phyloP scores from a whole-genome alignment of 35 echinoderm and acorn worm genomes.

The Eucidaris tribuloides region DNA sequence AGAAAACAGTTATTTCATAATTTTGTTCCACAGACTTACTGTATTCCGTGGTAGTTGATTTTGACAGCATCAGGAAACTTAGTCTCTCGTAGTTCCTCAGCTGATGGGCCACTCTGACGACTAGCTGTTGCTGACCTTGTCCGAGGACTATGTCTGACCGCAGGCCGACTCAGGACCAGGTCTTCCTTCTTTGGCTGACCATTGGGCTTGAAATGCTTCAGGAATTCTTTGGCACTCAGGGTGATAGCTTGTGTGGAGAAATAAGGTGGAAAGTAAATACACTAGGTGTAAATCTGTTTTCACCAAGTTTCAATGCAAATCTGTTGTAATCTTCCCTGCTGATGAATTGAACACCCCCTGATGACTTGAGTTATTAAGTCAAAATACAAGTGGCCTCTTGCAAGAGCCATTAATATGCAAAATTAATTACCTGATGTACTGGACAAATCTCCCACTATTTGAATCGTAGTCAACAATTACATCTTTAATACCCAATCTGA shows the following conservation, averaged over 20 bases:
- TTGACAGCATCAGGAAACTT: neutral
- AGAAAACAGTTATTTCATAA: too few relatives aligned
- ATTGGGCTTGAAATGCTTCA: constrained; percentile 46
- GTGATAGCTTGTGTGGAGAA: constrained; percentile 19
- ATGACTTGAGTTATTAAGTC: neutral
- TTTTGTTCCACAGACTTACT: too few relatives aligned
- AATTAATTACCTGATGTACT: neutral
- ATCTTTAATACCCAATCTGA: neutral
- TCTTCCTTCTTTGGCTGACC: constrained; percentile 33
- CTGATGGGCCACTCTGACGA: neutral
- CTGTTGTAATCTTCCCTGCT: neutral
- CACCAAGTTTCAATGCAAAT: neutral
- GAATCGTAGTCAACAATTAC: neutral
- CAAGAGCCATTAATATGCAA: neutral
- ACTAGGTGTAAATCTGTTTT: neutral
- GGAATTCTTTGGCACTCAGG: constrained; percentile 53
- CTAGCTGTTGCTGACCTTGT: neutral
- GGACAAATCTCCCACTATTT: too few relatives aligned
- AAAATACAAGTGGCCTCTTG: neutral
- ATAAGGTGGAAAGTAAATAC: neutral
- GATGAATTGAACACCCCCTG: neutral
- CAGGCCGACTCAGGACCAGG: constrained; percentile 1
- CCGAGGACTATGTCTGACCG: neutral
- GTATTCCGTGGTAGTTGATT: neutral
- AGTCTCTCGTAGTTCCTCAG: neutral